phyloP scores from a whole-genome alignment of 2,888 invertebrate species.

The Eumacrocentrus americanus region DNA sequence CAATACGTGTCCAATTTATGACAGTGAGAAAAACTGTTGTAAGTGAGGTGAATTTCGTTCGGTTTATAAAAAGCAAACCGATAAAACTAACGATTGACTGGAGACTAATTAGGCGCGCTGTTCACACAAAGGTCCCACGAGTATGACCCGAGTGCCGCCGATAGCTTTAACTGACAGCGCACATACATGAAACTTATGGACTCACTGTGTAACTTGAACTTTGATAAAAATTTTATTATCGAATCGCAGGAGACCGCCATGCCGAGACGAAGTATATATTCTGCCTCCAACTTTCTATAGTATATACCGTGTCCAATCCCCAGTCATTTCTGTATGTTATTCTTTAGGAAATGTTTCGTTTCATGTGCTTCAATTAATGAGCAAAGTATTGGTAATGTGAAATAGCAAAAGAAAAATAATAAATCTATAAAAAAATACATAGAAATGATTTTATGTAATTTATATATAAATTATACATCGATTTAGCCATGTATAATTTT shows the following conservation, averaged over 20 bases:
- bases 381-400: conserved; percentile 9
- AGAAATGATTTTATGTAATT: background rate
- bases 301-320: background rate
- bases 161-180: background rate
- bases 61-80: conserved; percentile 17
- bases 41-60: background rate
- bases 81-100: conserved; percentile 31
- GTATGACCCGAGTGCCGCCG: conserved; percentile 3
- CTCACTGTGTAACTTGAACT: conserved; percentile 20
- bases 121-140: conserved; percentile 22
- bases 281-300: conserved; percentile 1
- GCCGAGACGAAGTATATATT: too few species aligned
- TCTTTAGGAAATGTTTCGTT: background rate
- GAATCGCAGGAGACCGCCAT: conserved; percentile 10
- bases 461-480: too few species aligned
- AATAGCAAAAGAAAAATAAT: background rate
- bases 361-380: background rate
- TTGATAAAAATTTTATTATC: conserved; percentile 21
- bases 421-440: background rate
- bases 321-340: background rate
- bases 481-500: too few species aligned
- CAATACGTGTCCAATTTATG: too few species aligned
- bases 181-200: conserved; percentile 5
- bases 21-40: background rate
- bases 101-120: conserved; percentile 30